phyloP scores from a whole-genome alignment of 2,888 invertebrate genomes.

The Archaeoteleia sp. region DNA sequence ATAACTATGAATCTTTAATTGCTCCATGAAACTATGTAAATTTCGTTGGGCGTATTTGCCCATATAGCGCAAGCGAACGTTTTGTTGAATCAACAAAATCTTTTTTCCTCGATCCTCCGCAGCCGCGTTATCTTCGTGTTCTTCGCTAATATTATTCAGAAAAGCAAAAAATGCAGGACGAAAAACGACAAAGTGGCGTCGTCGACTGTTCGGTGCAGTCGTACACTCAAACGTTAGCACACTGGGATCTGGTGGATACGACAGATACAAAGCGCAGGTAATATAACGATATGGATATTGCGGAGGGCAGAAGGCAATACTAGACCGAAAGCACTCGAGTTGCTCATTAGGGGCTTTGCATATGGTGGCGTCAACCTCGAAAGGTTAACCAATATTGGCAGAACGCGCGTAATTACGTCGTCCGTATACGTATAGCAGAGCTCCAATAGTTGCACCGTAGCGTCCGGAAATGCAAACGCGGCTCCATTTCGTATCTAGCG shows the following conservation, averaged over 20 bases:
- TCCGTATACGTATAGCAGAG: conserved; percentile 59
- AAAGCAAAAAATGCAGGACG: neutral
- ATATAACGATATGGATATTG: conserved; percentile 57
- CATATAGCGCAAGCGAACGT: too few relatives aligned
- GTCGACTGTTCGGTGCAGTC: conserved; percentile 9
- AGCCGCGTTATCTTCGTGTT: too few relatives aligned
- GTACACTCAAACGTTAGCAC: conserved; percentile 1
- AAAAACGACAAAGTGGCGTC: conserved; percentile 20
- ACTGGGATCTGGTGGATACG: conserved; percentile 37
- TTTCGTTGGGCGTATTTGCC: too few relatives aligned
- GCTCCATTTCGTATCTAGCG: conserved; percentile 45
- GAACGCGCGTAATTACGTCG: conserved; percentile 73
- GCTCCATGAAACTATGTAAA: too few relatives aligned
- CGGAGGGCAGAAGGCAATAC: conserved; percentile 56
- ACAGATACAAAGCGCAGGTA: conserved; percentile 52
- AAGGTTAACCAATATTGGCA: conserved; percentile 75
- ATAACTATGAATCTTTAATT: too few relatives aligned
- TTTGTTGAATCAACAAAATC: too few relatives aligned
- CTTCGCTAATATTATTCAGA: neutral
- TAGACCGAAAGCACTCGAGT: conserved; percentile 69
- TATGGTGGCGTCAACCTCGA: conserved; percentile 74
- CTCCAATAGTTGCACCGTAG: conserved; percentile 63
- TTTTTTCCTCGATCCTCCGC: too few relatives aligned
- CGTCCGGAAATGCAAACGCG: conserved; percentile 65
- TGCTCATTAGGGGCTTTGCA: conserved; percentile 74